These are phyloP conservation scores for Manduca sexta DNA, from an alignment of 1,140 invertebrate species.

Conservation along the genomic window DNA sequence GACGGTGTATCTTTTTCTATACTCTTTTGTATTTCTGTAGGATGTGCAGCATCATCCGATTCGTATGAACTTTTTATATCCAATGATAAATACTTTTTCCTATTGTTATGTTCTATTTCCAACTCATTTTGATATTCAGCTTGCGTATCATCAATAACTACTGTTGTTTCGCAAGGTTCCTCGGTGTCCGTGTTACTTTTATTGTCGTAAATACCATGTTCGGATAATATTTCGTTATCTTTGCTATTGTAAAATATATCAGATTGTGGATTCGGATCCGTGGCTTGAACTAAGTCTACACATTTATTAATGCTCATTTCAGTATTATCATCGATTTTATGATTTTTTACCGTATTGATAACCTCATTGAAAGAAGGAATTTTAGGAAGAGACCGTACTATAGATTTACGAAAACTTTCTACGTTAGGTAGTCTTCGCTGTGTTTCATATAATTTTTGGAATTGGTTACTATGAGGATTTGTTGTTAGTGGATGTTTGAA, in stretches of 20 bases:
- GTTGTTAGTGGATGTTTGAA: too few relatives aligned
- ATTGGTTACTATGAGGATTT: background rate
- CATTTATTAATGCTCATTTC: background rate
- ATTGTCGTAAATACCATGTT: too few relatives aligned
- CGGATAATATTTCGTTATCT: too few relatives aligned
- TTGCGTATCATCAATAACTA: background rate
- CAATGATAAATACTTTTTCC: constrained; percentile 41
- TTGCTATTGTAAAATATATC: too few relatives aligned
- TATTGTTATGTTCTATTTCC: constrained; percentile 11
- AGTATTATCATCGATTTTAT: background rate
- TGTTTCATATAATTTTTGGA: background rate
- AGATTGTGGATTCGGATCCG: too few relatives aligned
- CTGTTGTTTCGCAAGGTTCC: too few relatives aligned
- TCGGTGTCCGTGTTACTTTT: too few relatives aligned
- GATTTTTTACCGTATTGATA: background rate
- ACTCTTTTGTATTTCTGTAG: too few relatives aligned
- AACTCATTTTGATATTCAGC: background rate
- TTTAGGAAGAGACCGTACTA: constrained; percentile 14
- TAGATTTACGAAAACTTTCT: constrained; percentile 8
- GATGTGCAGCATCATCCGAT: too few relatives aligned
- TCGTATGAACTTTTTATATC: background rate
- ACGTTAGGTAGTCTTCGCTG: constrained; percentile 19
- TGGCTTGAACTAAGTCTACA: background rate
- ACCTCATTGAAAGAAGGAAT: constrained; percentile 3
- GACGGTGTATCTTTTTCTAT: too few relatives aligned